Evolutionary conservation across 2,888 invertebrate species (phyloP).

Genomic region (Amphipoea oculea): DNA sequence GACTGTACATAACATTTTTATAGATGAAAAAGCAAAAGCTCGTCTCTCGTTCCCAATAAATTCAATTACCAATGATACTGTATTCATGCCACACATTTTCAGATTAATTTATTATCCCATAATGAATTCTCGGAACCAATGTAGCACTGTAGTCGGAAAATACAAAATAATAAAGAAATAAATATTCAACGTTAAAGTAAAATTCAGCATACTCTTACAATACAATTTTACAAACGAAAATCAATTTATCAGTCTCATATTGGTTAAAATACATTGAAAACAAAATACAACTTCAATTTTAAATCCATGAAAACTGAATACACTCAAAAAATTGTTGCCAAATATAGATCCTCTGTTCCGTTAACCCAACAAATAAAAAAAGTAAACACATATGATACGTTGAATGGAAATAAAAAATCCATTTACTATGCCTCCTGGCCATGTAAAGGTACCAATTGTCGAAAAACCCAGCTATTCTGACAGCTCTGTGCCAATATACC

Average conservation of each 20-base stretch:
- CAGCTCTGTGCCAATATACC: slow-evolving; percentile 59
- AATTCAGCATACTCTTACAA: slow-evolving; percentile 18
- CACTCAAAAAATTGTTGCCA: slow-evolving; percentile 44
- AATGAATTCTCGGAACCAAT: slow-evolving; percentile 18
- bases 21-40: not conserved
- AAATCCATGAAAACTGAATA: slow-evolving; percentile 45
- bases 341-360: slow-evolving; percentile 45
- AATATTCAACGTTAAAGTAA: slow-evolving; percentile 4
- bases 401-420: slow-evolving; percentile 77
- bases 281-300: slow-evolving; percentile 25
- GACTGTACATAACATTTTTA: too few relatives aligned
- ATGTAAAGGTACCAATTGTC: slow-evolving; percentile 73
- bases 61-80: slow-evolving; percentile 19
- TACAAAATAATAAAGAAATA: slow-evolving; percentile 11
- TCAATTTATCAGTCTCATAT: slow-evolving; percentile 16
- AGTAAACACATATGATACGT: slow-evolving; percentile 74
- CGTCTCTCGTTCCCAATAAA: not conserved
- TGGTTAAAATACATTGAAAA: slow-evolving; percentile 10
- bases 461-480: slow-evolving; percentile 65
- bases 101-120: not conserved
- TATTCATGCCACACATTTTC: not conserved
- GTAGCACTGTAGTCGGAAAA: not conserved
- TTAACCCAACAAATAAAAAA: slow-evolving; percentile 66
- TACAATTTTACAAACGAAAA: slow-evolving; percentile 13
- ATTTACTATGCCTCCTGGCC: slow-evolving; percentile 75